Evolutionary conservation across 2,113 vertebrate species (phyloP), one percentile per base, ranked within the genome.

Genomic region (Guaruba guarouba): DNA sequence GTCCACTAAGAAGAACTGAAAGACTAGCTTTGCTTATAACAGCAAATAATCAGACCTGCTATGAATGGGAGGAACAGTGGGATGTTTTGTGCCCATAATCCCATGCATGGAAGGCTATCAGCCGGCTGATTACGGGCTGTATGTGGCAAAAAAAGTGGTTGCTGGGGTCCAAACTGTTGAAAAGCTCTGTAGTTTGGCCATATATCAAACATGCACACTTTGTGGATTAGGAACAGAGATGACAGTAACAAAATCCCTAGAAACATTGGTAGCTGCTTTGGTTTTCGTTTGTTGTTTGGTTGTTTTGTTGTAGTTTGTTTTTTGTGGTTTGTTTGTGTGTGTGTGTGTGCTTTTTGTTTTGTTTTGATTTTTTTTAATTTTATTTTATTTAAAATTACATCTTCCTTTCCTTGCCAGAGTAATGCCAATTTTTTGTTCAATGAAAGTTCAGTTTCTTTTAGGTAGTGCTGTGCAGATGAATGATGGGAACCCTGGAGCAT

Each of bases 51-150:
- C 39, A 91, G 43, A 84, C 19, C 13, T 57, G 13, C 22, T 85
- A 35, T 13, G 5, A n/a, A 19, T 0, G 1, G 18, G 20, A 68
- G 18, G 25, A 73, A 33, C 0, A 0, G 7, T 20, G 9, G 15
- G 28, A 48, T 68, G 22, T 7, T 69, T 85, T 52, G 17, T 89
- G 20, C 17, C 29, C 22, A 10, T 27, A 4, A 89, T 10, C n/a
- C 15, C 37, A 37, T 9, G 20, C 24, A n/a, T 4, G 24, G 44
- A 41, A 41, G 24, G 17, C 28, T n/a, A 70, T n/a, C 25, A 54
- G 18, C 13, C n/a, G 43, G 55, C 9, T 59, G 41, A 27, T 1
- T 2, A 37, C 23, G 86, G 20, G 8, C 20, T 0, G 0, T 22
- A 73, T 62, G 17, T 23, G 37, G 41, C 6, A 14, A 66, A 62